Evolutionary conservation across 2,888 invertebrate genomes (phyloP).

Genomic region (Synanthedon myopaeformis): DNA sequence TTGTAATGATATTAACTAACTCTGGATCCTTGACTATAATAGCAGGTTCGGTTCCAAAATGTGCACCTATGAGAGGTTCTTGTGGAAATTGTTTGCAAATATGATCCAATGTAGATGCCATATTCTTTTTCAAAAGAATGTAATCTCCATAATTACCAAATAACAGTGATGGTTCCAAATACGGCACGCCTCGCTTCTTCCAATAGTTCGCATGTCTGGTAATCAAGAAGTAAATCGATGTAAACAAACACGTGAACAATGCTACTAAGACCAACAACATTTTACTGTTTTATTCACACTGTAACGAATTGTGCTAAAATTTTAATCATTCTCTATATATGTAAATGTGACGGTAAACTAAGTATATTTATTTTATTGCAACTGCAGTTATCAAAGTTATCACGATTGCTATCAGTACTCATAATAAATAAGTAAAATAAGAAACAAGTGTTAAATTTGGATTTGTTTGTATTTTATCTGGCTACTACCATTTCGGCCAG

Average conservation of each 20-base stretch:
- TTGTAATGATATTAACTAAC: slow-evolving; percentile 10
- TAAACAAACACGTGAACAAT: neutral
- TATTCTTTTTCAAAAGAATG: slow-evolving; percentile 7
- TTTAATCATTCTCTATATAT: too few relatives aligned
- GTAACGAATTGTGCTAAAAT: too few relatives aligned
- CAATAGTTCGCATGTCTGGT: slow-evolving; percentile 30
- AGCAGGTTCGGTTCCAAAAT: slow-evolving; percentile 14
- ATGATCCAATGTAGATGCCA: slow-evolving; percentile 6
- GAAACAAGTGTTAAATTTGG: too few relatives aligned
- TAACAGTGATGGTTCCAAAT: slow-evolving; percentile 16
- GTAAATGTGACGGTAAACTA: too few relatives aligned
- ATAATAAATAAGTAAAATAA: too few relatives aligned
- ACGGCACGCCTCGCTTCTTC: slow-evolving; percentile 28
- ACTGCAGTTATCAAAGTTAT: too few relatives aligned
- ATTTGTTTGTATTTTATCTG: too few relatives aligned
- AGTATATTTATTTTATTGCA: too few relatives aligned
- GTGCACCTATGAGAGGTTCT: slow-evolving; percentile 13
- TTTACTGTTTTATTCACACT: too few relatives aligned
- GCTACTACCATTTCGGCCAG: too few relatives aligned
- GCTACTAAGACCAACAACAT: too few relatives aligned
- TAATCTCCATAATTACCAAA: slow-evolving; percentile 10
- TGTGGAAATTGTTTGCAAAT: slow-evolving; percentile 11
- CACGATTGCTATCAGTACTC: too few relatives aligned
- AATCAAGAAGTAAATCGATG: neutral
- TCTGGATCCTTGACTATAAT: slow-evolving; percentile 14